These are phyloP conservation scores for Aphyosemion australe DNA, from an alignment of 2,113 vertebrate genomes.

Conservation along the genomic window DNA sequence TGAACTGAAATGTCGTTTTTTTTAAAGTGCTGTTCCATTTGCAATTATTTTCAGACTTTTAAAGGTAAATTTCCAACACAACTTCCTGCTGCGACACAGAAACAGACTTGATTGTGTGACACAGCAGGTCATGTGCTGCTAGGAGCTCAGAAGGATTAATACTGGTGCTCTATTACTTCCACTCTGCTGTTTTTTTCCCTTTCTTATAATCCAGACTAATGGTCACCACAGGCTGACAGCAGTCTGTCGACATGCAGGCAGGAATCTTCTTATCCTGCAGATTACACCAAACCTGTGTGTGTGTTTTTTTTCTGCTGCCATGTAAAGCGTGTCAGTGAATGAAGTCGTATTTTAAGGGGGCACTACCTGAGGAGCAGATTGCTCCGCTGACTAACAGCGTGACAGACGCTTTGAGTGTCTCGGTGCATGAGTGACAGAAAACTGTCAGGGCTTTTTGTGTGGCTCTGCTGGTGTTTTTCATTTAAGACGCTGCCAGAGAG, in stretches of 20 bases:
- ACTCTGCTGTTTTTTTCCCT: constrained; percentile 31
- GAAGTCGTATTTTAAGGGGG: constrained; percentile 52
- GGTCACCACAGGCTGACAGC: constrained; percentile 59
- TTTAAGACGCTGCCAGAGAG: constrained; percentile 52
- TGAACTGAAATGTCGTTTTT: constrained; percentile 1
- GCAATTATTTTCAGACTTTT: not conserved
- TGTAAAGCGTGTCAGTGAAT: constrained; percentile 42
- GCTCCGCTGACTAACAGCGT: constrained; percentile 61
- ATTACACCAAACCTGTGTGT: constrained; percentile 38
- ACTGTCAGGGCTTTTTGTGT: constrained; percentile 63
- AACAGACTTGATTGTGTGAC: constrained; percentile 15
- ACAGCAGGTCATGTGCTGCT: constrained; percentile 32
- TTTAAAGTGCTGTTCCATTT: constrained; percentile 1
- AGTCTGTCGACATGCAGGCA: constrained; percentile 49
- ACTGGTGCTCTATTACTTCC: constrained; percentile 32
- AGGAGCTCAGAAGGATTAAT: constrained; percentile 58
- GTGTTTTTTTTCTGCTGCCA: constrained; percentile 9
- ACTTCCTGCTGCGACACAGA: constrained; percentile 1
- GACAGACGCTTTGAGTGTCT: constrained; percentile 62
- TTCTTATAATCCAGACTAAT: constrained; percentile 42
- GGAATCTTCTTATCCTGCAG: constrained; percentile 56
- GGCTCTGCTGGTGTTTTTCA: constrained; percentile 57
- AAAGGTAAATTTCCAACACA: not conserved
- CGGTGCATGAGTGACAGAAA: constrained; percentile 62
- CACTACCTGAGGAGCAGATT: constrained; percentile 52